Percentiles rank a stretch among this genome's conserved stretches.
These are phyloP conservation scores for Mus caroli DNA, from an alignment of 2,797 vertebrate species.

Conservation along the genomic window DNA sequence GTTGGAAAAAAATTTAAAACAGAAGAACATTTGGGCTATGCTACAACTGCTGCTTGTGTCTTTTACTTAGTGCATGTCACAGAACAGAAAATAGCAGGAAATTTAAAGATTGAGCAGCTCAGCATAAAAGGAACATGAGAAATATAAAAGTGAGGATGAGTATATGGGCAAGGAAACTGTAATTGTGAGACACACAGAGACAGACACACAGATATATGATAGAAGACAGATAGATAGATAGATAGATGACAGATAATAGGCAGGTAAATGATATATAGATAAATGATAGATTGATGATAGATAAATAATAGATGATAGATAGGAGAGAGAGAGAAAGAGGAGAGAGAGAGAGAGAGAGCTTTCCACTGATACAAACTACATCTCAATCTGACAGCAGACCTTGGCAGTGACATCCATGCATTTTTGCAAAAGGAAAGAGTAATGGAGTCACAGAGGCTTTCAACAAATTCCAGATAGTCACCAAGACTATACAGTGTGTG, in stretches of 20 bases:
- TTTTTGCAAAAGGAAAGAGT: neutral
- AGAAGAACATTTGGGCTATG: neutral
- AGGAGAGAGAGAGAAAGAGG: neutral
- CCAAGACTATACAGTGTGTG: neutral
- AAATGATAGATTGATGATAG: neutral
- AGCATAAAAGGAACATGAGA: neutral
- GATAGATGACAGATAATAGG: neutral
- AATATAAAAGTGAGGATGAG: neutral
- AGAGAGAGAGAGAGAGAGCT: neutral
- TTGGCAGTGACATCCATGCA: neutral
- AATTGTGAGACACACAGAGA: neutral
- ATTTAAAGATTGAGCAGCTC: neutral
- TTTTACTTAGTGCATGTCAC: neutral
- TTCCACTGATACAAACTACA: neutral
- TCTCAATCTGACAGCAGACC: neutral
- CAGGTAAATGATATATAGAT: neutral
- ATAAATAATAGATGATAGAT: neutral
- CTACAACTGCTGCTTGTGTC: neutral
- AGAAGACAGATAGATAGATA: neutral
- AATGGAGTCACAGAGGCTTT: no score
- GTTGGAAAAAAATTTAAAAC: neutral
- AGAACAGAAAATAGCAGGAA: neutral
- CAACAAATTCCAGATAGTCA: neutral
- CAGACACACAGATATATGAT: neutral
- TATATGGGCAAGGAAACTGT: neutral